phyloP scores from a whole-genome alignment of 2,888 invertebrate species.

The Sphaerophoria taeniata region DNA sequence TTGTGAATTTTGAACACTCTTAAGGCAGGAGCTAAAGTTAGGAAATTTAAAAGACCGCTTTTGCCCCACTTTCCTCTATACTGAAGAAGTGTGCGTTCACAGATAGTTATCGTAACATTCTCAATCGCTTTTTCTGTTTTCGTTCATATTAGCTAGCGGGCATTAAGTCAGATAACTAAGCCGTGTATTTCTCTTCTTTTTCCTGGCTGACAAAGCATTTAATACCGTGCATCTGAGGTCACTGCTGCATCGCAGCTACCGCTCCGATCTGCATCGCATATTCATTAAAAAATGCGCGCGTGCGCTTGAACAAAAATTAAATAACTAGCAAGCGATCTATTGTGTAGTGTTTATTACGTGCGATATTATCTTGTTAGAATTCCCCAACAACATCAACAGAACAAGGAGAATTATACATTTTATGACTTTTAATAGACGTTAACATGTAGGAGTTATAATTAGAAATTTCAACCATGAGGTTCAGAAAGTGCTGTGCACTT shows the following conservation, averaged over 20 bases:
- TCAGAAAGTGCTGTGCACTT: background rate
- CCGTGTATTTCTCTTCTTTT: background rate
- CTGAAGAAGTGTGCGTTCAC: slow-evolving; percentile 7
- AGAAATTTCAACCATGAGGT: background rate
- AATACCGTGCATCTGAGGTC: slow-evolving; percentile 13
- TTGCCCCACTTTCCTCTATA: background rate
- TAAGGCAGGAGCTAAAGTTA: background rate
- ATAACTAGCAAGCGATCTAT: background rate
- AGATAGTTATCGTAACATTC: slow-evolving; percentile 24
- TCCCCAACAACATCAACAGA: background rate
- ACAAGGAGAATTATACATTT: slow-evolving; percentile 10
- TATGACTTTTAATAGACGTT: slow-evolving; percentile 12
- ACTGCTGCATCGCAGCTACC: background rate
- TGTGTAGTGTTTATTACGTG: slow-evolving; percentile 26
- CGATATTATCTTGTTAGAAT: slow-evolving; percentile 34
- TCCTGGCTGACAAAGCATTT: background rate
- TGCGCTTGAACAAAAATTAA: slow-evolving; percentile 16
- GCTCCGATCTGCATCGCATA: background rate
- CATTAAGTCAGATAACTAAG: background rate
- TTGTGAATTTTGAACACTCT: background rate
- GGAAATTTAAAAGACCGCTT: background rate
- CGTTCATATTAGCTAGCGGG: background rate
- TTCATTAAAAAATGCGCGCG: background rate
- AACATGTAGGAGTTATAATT: slow-evolving; percentile 11
- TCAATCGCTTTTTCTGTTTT: background rate